Conservation (phyloP, 2,113 vertebrate species). For the Antennarius striatus region DNA sequence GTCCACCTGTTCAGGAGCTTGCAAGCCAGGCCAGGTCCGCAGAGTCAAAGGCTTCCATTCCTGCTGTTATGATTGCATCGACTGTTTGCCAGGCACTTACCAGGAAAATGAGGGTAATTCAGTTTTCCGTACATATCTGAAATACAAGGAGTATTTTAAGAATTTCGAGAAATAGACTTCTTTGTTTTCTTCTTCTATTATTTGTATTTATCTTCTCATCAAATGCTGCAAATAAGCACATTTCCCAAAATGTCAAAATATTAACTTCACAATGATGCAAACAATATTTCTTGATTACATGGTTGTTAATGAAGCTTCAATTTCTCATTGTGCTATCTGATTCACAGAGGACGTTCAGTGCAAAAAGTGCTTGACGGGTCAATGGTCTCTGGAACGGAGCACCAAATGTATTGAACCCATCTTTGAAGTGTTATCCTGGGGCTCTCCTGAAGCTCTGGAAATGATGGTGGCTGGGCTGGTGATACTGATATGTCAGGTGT, state of each 20-base stretch:
- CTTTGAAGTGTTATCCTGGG: constrained; percentile 78
- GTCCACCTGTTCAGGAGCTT: constrained; percentile 83
- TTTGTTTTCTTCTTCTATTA: background rate
- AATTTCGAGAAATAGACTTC: background rate
- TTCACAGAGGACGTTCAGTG: constrained; percentile 79
- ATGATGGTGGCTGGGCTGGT: constrained; percentile 59
- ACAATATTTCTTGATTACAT: background rate
- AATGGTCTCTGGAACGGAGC: constrained; percentile 82
- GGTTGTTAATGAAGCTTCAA: background rate
- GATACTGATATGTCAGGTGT: constrained; percentile 45
- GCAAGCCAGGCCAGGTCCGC: constrained; percentile 78
- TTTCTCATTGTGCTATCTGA: constrained; percentile 7
- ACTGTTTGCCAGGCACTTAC: constrained; percentile 85
- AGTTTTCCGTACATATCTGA: constrained; percentile 54
- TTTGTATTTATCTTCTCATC: no score
- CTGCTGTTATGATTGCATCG: constrained; percentile 89
- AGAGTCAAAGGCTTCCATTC: constrained; percentile 82
- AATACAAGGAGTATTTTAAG: background rate
- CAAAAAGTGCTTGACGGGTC: constrained; percentile 71
- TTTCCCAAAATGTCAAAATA: no score
- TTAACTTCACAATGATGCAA: no score
- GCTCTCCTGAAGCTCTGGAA: constrained; percentile 44
- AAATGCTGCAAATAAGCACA: no score
- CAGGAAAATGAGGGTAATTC: constrained; percentile 69
- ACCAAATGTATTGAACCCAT: constrained; percentile 70